These are phyloP conservation scores for Abrostola tripartita DNA, from an alignment of 2,888 invertebrate genomes.

Conservation along the genomic window DNA sequence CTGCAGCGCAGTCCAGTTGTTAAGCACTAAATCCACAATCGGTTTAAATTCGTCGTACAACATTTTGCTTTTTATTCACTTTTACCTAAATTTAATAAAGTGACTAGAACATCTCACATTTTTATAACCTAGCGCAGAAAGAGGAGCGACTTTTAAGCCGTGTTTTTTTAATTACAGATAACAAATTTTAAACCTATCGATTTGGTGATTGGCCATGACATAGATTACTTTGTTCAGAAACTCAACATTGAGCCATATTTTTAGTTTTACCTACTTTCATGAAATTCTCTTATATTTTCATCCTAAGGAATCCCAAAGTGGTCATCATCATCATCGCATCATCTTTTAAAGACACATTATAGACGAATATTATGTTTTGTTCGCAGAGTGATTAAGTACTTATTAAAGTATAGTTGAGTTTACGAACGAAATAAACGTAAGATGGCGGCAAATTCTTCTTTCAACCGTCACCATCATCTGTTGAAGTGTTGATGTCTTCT, in stretches of 20 bases:
- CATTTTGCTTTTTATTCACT: slow-evolving; percentile 62
- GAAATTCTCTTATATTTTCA: too few species aligned
- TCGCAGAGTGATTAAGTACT: too few species aligned
- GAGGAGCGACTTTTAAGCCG: not conserved
- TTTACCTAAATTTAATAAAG: slow-evolving; percentile 15
- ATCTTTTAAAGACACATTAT: too few species aligned
- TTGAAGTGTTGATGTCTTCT: not conserved
- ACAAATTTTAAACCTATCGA: not conserved
- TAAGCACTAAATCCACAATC: slow-evolving; percentile 90
- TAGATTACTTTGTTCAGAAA: not conserved
- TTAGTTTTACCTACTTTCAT: too few species aligned
- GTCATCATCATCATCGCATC: too few species aligned
- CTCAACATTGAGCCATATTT: not conserved
- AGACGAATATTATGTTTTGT: too few species aligned
- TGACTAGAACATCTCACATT: slow-evolving; percentile 55
- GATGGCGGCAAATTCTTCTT: slow-evolving; percentile 34
- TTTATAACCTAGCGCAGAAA: slow-evolving; percentile 60
- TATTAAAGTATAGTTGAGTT: not conserved
- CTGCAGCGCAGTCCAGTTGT: slow-evolving; percentile 92
- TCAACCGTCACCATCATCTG: slow-evolving; percentile 25
- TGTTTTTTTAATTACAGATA: not conserved
- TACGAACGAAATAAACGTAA: slow-evolving; percentile 8
- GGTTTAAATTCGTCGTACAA: slow-evolving; percentile 87
- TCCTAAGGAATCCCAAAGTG: too few species aligned
- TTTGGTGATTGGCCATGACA: not conserved